phyloP scores from a whole-genome alignment of 2,113 vertebrate species.

The human region GRCh38 chr13:25752501-25753000 shows the following conservation, averaged over 20 bases:
- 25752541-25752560: fast-evolving
- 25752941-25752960: background rate
- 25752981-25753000: fast-evolving
- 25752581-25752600: fast-evolving
- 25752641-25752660: too few species aligned
- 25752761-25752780: background rate
- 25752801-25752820: background rate
- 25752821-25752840: background rate
- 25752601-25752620: too few species aligned
- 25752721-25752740: too few species aligned
- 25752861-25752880: background rate
- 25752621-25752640: too few species aligned
- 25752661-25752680: too few species aligned
- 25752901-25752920: background rate
- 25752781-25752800: background rate
- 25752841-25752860: background rate
- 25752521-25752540: fast-evolving
- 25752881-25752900: background rate
- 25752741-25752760: background rate
- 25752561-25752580: background rate
- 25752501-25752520: background rate
- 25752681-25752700: too few species aligned
- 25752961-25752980: background rate
- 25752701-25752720: background rate
- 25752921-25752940: background rate